Evolutionary conservation across 2,888 invertebrate genomes (phyloP).

Genomic region (Plusia festucae): DNA sequence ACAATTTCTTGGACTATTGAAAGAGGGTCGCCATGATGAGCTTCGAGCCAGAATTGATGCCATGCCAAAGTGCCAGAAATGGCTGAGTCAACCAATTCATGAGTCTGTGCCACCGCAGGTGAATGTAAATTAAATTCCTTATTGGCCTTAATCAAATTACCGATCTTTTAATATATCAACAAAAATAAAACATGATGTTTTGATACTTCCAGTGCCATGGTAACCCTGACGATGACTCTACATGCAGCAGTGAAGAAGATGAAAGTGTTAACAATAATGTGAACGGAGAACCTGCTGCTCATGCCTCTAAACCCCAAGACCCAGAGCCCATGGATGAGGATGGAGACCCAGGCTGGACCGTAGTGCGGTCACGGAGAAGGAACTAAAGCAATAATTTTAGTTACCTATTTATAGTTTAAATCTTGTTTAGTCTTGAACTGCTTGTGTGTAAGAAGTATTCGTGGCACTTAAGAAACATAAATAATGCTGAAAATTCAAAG

Average conservation of each 20-base stretch:
- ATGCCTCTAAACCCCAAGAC: slow-evolving; percentile 63
- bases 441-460: slow-evolving; percentile 36
- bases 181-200: not conserved
- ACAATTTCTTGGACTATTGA: slow-evolving; percentile 88
- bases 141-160: no score
- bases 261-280: slow-evolving; percentile 72
- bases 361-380: slow-evolving; percentile 88
- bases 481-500: not conserved
- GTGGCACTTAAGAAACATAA: not conserved
- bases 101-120: slow-evolving; percentile 82
- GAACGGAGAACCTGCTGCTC: slow-evolving; percentile 63
- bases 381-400: slow-evolving; percentile 72
- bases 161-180: no score
- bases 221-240: slow-evolving; percentile 84
- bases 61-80: slow-evolving; percentile 89
- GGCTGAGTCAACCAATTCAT: slow-evolving; percentile 87
- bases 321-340: slow-evolving; percentile 84
- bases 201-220: slow-evolving; percentile 78
- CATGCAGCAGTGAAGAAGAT: slow-evolving; percentile 81
- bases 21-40: slow-evolving; percentile 88
- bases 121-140: slow-evolving; percentile 46
- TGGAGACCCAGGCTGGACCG: slow-evolving; percentile 92
- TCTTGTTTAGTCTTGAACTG: slow-evolving; percentile 38
- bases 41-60: slow-evolving; percentile 88
- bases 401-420: slow-evolving; percentile 23